Base-by-base conservation (phyloP, 2,113 vertebrate species). In the Trichechus manatus region DNA sequence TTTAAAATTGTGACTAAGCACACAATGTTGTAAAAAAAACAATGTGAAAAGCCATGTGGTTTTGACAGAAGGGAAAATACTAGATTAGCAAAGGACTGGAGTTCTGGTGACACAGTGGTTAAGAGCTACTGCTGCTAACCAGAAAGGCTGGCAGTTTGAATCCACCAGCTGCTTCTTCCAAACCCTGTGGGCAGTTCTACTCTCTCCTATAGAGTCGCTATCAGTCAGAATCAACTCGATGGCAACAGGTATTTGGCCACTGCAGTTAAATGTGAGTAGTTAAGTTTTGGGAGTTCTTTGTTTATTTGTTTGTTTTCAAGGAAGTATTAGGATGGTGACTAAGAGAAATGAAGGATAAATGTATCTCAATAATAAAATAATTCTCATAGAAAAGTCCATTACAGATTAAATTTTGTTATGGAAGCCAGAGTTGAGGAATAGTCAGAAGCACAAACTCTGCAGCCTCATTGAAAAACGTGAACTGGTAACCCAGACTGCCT, bases 381-480 rank as follows among this genome's bases (percentile, higher is more conserved):
- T 91, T 77, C 29, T 53, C 25, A 70, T 68, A 78, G 15, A 92
- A 92, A 85, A 87, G 27, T 33, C 23, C 70, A 14, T 78, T 53
- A 68, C 44, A 68, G 8, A 77, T 6, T 82, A 78, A 81, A 31
- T 29, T 11, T 36, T 29, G 3, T 68, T 44, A 50, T 66, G 31
- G 0, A 13, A 36, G 15, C 8, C 22, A 93, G 0, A 8, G 9
- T 19, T 1, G 53, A 59, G 3, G 29, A 10, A 1, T 27, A 17
- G 53, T 9, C 50, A 47, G 50, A 96, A 79, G 9, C 19, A 36
- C 27, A 79, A 68, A 44, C 0, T 31, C 9, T 59, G 22, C 19
- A 89, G 5, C 59, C 5, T 78, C 19, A 64, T 2, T 61, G 9
- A 72, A 59, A 11, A 68, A 14, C 31, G 75, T 0, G 10, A 31